Conservation (phyloP, 1,140 invertebrate genomes). For the Lycorma delicatula region DNA sequence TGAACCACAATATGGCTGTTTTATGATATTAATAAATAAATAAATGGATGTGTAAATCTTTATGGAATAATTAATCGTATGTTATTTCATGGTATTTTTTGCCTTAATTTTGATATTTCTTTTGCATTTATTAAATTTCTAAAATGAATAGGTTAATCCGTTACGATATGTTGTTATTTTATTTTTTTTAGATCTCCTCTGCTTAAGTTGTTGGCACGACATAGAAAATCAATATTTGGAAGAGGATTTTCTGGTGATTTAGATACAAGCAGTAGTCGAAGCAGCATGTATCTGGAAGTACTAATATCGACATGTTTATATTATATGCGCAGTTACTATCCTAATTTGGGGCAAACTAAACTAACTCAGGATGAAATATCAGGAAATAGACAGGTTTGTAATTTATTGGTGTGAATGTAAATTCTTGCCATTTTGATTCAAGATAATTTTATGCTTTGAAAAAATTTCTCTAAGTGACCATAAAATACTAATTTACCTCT, state of each 20-base stretch:
- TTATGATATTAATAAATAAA: no score
- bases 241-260: conserved; percentile 66
- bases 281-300: conserved; percentile 77
- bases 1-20: no score
- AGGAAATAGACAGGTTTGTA: conserved; percentile 55
- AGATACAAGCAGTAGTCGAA: conserved; percentile 47
- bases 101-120: no score
- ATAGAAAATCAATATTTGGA: conserved; percentile 73
- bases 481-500: neutral
- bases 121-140: no score
- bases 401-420: no score
- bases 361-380: conserved; percentile 62
- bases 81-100: no score
- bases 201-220: conserved; percentile 58
- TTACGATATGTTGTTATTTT: no score
- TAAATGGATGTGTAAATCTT: no score
- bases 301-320: conserved; percentile 71
- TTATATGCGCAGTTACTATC: conserved; percentile 74
- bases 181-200: conserved; percentile 38
- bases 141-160: no score
- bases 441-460: neutral
- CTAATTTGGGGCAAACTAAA: conserved; percentile 53
- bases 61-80: no score
- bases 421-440: neutral
- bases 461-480: neutral